These are phyloP conservation scores for Drosophila trapezifrons DNA, from an alignment of 1,140 invertebrate species.

Conservation along the genomic window DNA sequence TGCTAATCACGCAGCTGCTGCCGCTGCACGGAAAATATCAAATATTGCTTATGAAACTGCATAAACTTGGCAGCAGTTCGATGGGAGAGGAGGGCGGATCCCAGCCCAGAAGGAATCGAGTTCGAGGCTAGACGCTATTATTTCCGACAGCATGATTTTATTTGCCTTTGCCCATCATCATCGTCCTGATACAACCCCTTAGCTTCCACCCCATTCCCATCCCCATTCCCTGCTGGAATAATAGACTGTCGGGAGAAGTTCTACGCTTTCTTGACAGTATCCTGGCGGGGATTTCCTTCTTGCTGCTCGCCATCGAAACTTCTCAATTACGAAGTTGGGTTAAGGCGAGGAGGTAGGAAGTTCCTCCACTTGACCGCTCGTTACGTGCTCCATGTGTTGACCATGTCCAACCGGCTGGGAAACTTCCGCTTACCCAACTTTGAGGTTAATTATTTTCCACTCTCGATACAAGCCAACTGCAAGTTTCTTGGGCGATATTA, in stretches of 20 bases:
- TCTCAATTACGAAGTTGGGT: slow-evolving; percentile 69
- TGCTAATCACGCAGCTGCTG: slow-evolving; percentile 76
- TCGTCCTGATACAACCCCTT: slow-evolving; percentile 65
- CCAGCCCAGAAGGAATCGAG: slow-evolving; percentile 49
- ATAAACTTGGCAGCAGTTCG: slow-evolving; percentile 58
- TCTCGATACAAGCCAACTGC: slow-evolving; percentile 61
- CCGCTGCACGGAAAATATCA: slow-evolving; percentile 54
- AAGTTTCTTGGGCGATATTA: slow-evolving; percentile 11
- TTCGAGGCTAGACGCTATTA: slow-evolving; percentile 79
- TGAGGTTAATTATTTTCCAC: slow-evolving; percentile 83
- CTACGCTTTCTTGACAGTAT: slow-evolving; percentile 27
- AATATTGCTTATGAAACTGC: slow-evolving; percentile 72
- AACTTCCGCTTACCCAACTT: slow-evolving; percentile 70
- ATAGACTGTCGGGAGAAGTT: slow-evolving; percentile 50
- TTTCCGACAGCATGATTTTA: slow-evolving; percentile 83
- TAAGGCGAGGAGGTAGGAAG: slow-evolving; percentile 10
- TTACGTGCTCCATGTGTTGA: slow-evolving; percentile 78
- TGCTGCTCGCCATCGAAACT: slow-evolving; percentile 58
- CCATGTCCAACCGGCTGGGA: slow-evolving; percentile 50
- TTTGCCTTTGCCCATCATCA: slow-evolving; percentile 53
- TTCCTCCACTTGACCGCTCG: slow-evolving; percentile 67
- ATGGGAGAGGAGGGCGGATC: not conserved
- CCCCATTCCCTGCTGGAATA: slow-evolving; percentile 48
- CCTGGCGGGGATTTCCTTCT: slow-evolving; percentile 25
- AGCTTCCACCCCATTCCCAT: slow-evolving; percentile 51